phyloP scores from a whole-genome alignment of 53 echinoderm and acorn worm genomes.

The Stichopus horrens region DNA sequence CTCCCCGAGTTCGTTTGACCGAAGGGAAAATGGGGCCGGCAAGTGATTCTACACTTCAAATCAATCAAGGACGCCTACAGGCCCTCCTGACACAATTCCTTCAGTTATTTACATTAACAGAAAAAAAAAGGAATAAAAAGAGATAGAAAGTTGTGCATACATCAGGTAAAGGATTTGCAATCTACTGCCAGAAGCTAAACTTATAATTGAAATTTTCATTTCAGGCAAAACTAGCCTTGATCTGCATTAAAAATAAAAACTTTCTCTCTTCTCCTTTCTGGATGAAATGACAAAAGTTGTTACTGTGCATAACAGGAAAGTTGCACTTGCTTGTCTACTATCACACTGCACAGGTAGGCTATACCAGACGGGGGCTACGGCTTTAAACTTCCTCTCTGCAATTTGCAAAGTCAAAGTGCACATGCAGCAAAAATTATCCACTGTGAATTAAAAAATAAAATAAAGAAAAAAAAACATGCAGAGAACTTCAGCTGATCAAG shows the following conservation, averaged over 20 bases:
- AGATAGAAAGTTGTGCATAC: neutral
- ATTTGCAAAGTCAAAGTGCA: too few relatives aligned
- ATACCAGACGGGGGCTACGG: too few relatives aligned
- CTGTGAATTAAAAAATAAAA: too few relatives aligned
- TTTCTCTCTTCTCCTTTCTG: neutral
- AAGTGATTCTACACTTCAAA: conserved; percentile 28
- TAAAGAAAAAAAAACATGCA: too few relatives aligned
- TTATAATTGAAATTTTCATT: conserved; percentile 41
- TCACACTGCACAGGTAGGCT: too few relatives aligned
- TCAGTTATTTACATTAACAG: conserved; percentile 14
- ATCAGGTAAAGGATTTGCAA: conserved; percentile 27
- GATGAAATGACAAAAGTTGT: neutral
- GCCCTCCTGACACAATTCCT: conserved; percentile 36
- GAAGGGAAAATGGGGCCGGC: conserved; percentile 20
- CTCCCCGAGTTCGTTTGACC: conserved; percentile 18
- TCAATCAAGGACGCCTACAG: conserved; percentile 26
- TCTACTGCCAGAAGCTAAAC: conserved; percentile 21
- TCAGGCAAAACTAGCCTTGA: conserved; percentile 18
- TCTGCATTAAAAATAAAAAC: neutral
- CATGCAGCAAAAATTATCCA: too few relatives aligned
- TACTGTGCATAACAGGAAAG: neutral
- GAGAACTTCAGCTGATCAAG: too few relatives aligned
- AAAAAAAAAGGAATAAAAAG: neutral
- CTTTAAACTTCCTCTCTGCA: too few relatives aligned
- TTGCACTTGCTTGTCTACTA: too few relatives aligned